Evolutionary conservation across 2,888 invertebrate species (phyloP), one percentile per base, ranked within the genome.

Genomic region (Pilophorus perplexus): DNA sequence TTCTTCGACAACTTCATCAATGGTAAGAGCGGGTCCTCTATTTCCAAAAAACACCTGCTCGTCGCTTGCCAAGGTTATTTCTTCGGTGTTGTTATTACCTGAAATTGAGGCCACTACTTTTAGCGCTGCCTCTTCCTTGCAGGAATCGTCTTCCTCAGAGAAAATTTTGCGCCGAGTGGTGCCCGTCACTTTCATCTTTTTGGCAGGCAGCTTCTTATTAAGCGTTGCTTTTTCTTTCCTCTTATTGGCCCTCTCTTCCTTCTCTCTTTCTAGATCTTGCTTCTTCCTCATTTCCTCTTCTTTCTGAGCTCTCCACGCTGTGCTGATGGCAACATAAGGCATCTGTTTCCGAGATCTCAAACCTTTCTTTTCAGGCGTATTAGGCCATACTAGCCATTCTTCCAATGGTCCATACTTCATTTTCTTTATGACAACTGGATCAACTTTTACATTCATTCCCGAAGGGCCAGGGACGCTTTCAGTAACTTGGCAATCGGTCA

Each of bases 261-360:
- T 28, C 8, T 38, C 25, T 14, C 16, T 62, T 48, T 52, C 42
- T 37, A 25, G 18, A 38, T 18, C n/a, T 50, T 37, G 46, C 14
- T 44, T 25, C 37, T 27, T 54, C 46, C 27, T 46, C n/a, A 14
- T 64, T 62, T 68, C 48, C 66, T 48, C 66, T 59, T 60, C 38
- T 55, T 64, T 66, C 40, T 60, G 40, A 33, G 33, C 55, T 59
- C 57, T 62, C 54, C 46, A 18, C 55, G n/a, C 20, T 18, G 66
- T 52, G 50, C 22, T 28, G 50, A 44, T 14, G 25, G 40, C 22
- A 10, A 25, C 44, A 10, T 44, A 44, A 5, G 44, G 44, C 44
- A 44, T 18, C 44, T 16, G 46, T 42, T 37, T 25, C 33, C 42
- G 55, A 42, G 48, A 65, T 52, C 37, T 62, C 48, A 57, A n/a